Base-by-base conservation (phyloP, 2,888 invertebrate genomes). In the Anagyrus pseudococci region DNA sequence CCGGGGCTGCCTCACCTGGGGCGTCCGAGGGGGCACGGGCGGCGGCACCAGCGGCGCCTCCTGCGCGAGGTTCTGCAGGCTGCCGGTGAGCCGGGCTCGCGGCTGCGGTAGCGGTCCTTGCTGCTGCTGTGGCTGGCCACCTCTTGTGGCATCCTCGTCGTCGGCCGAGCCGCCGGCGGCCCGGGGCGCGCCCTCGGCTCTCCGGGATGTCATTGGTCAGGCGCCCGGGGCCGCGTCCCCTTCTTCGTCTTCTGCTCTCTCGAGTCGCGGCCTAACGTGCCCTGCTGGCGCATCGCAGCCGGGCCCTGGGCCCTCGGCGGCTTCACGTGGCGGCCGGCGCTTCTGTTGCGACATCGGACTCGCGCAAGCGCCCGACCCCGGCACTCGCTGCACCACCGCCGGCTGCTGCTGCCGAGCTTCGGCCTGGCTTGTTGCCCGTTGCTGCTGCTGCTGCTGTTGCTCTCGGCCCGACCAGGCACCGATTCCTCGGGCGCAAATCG, bases 121-220 rank as follows among this genome's bases (percentile, higher is more conserved):
- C 7, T 7, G 22, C 26, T 22, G 33, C 49, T 49, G 50, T 6
- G 23, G 17, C 43, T 17, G 33, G 62, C 44, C 22, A 54, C 4
- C 41, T 52, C 23, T 41, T 53, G 37, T 46, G 49, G 44, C 55
- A n/a, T n/a, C n/a, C n/a, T n/a, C n/a, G n/a, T n/a, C n/a, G n/a
- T n/a, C n/a, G 46, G 15, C 69, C 71, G 26, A 66, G 67, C n/a
- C n/a, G n/a, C n/a, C n/a, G n/a, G n/a, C n/a, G 49, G 69, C 68
- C 58, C 62, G 66, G 15, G 70, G 69, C 40, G 67, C 70, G 58
- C 54, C 78, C 78, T 75, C 79, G 72, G 72, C 74, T 69, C 76
- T 75, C 72, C 77, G 76, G 70, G 79, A 77, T 77, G 78, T 79
- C 80, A 80, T 80, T 79, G 78, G 70, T 71, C 65, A 68, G 70